Percentiles rank a stretch among this genome's conserved stretches.
Evolutionary conservation across 2,113 vertebrate genomes (phyloP).

Genomic region (Sphyrna mokarran): DNA sequence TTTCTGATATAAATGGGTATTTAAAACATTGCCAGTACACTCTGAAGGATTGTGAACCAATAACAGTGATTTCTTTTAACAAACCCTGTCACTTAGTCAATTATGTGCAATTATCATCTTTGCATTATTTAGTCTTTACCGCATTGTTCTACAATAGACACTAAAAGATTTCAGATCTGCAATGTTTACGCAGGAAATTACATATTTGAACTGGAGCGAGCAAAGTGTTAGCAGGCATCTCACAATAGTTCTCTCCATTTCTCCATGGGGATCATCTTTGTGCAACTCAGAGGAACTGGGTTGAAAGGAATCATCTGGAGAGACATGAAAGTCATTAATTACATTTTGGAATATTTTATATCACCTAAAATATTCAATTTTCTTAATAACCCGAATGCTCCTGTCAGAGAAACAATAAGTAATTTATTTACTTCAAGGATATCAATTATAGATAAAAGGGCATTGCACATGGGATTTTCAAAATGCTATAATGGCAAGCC

Average conservation of each 20-base stretch:
- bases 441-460: neutral
- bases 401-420: neutral
- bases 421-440: neutral
- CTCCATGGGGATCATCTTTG: neutral
- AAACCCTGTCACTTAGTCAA: neutral
- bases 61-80: neutral
- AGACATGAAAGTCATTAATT: conserved; percentile 13
- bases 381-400: neutral
- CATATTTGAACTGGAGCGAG: neutral
- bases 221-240: neutral
- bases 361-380: neutral
- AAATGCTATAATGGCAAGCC: neutral
- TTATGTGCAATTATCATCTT: conserved; percentile 3
- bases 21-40: neutral
- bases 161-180: neutral
- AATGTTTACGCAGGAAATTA: neutral
- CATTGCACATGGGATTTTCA: neutral
- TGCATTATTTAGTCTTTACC: neutral
- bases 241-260: neutral
- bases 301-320: neutral
- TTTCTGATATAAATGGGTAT: neutral
- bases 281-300: neutral
- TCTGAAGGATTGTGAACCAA: neutral
- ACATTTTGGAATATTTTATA: neutral
- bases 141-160: neutral